Evolutionary conservation across 2,113 vertebrate genomes (phyloP).

Genomic region (Cheilinus undulatus): DNA sequence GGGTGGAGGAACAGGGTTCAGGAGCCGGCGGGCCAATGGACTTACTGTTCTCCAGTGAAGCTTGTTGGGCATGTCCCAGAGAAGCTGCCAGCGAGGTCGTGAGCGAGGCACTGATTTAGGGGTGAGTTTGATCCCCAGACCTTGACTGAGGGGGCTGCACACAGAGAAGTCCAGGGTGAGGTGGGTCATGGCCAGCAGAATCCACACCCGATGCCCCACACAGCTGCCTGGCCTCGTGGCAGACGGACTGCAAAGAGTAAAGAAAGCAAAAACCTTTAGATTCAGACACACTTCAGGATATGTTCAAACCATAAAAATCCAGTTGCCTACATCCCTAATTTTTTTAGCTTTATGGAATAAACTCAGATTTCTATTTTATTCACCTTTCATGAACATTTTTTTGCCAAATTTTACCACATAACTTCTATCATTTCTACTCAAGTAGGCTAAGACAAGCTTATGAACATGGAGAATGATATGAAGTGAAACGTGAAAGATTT

Average conservation of each 20-base stretch:
- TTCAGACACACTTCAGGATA: slow-evolving; percentile 3
- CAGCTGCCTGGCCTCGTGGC: slow-evolving; percentile 77
- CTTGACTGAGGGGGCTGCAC: slow-evolving; percentile 80
- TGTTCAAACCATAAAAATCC: slow-evolving; percentile 24
- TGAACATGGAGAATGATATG: slow-evolving; percentile 43
- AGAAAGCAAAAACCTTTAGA: slow-evolving; percentile 35
- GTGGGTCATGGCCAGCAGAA: slow-evolving; percentile 85
- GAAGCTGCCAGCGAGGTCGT: slow-evolving; percentile 71
- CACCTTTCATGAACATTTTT: slow-evolving; percentile 26
- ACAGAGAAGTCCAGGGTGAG: slow-evolving; percentile 84
- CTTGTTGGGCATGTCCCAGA: slow-evolving; percentile 77
- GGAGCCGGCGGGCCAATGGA: slow-evolving; percentile 71
- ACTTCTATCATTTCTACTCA: slow-evolving; percentile 48
- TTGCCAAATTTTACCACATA: slow-evolving; percentile 49
- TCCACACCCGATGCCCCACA: slow-evolving; percentile 84
- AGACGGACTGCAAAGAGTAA: slow-evolving; percentile 75
- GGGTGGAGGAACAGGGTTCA: slow-evolving; percentile 67
- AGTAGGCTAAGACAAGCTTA: slow-evolving; percentile 62
- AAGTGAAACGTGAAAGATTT: slow-evolving; percentile 43
- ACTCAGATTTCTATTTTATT: slow-evolving; percentile 51
- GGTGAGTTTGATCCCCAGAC: slow-evolving; percentile 74
- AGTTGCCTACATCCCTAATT: not conserved
- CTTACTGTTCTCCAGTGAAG: slow-evolving; percentile 82
- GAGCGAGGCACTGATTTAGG: slow-evolving; percentile 74
- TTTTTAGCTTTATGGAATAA: not conserved